phyloP scores from a whole-genome alignment of 2,888 invertebrate genomes.

The Poecilus cupreus region DNA sequence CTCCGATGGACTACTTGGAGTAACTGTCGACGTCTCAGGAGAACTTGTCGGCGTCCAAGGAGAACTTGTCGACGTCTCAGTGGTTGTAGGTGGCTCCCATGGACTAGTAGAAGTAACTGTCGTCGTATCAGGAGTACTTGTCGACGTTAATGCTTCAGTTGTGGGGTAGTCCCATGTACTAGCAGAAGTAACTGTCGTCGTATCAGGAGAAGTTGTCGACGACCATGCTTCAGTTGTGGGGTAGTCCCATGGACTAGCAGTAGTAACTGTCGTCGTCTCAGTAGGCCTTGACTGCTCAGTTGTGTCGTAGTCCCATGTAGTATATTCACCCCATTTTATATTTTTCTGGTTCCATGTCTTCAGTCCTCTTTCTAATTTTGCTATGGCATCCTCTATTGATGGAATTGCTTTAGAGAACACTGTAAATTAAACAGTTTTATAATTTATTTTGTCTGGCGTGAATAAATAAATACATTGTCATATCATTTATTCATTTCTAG shows the following conservation, averaged over 20 bases:
- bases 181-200: not conserved
- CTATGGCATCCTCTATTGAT: not conserved
- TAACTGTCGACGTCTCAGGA: not conserved
- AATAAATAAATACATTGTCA: not conserved
- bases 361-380: not conserved
- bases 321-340: too few relatives aligned
- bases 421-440: not conserved
- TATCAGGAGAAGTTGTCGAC: not conserved
- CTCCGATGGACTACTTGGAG: not conserved
- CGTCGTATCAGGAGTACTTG: not conserved
- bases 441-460: too few relatives aligned
- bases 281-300: not conserved
- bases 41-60: not conserved
- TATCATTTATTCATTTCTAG: too few relatives aligned
- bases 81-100: not conserved
- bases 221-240: not conserved
- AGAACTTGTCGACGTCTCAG: too few relatives aligned
- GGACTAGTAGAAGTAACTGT: not conserved
- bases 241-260: not conserved
- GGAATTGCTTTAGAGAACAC: conserved; percentile 1
- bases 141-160: not conserved
- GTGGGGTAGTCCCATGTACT: not conserved
- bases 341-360: not conserved
- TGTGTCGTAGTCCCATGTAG: not conserved
- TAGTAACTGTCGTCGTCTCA: not conserved